A percentile compares a stretch with the other conserved stretches of the same genome.
phyloP scores from a whole-genome alignment of 2,797 vertebrate genomes.

The Gymnocypris eckloni region DNA sequence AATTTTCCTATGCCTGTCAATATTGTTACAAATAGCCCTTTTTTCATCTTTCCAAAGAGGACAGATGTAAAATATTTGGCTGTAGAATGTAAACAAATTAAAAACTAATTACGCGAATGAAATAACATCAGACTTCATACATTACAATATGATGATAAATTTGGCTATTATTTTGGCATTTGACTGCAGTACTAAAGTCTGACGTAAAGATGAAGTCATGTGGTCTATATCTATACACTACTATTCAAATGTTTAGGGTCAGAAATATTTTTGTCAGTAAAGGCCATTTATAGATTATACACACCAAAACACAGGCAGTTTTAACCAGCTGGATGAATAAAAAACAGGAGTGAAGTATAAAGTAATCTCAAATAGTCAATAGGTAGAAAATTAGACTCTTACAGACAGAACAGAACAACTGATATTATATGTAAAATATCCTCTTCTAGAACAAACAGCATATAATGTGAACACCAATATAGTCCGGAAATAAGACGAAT shows the following conservation, averaged over 20 bases:
- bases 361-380: not conserved
- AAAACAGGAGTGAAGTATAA: not conserved
- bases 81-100: constrained; percentile 29
- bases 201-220: not conserved
- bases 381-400: not conserved
- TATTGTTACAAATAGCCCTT: not conserved
- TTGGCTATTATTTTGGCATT: not conserved
- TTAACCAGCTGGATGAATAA: not conserved
- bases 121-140: constrained; percentile 24
- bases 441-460: not conserved
- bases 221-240: not conserved
- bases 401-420: not conserved
- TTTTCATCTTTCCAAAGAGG: constrained; percentile 8
- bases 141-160: not conserved
- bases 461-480: not conserved
- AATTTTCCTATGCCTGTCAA: not conserved
- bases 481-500: not conserved
- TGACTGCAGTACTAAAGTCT: not conserved
- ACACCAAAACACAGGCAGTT: not conserved
- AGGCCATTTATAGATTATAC: not conserved
- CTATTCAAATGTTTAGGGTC: not conserved
- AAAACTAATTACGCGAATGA: constrained; percentile 16
- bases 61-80: not conserved
- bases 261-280: not conserved
- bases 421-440: not conserved